Conservation (phyloP, 2,888 invertebrate genomes). For the Lissocephala sabroskyi region DNA sequence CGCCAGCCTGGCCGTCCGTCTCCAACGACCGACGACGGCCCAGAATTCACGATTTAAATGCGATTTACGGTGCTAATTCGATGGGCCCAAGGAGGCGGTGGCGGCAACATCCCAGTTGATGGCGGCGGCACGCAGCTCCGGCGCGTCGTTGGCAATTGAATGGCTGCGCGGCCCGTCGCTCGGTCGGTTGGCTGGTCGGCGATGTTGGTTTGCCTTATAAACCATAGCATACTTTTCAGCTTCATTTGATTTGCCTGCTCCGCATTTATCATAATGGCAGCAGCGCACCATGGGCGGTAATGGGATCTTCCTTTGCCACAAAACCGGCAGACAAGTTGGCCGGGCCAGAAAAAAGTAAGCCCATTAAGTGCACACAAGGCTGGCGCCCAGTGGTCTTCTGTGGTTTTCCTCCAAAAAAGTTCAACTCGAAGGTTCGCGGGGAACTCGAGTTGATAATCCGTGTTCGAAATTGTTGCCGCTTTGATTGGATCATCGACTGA, state of each 20-base stretch:
- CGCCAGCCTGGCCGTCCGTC: no score
- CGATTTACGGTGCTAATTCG: slow-evolving; percentile 64
- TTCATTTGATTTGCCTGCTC: slow-evolving; percentile 49
- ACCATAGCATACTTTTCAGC: slow-evolving; percentile 48
- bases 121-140: slow-evolving; percentile 1
- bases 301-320: slow-evolving; percentile 30
- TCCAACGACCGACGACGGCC: slow-evolving; percentile 1
- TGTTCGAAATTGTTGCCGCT: no score
- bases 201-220: slow-evolving; percentile 27
- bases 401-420: no score
- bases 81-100: slow-evolving; percentile 4
- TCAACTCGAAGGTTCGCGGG: no score
- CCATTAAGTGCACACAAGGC: no score
- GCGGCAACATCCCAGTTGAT: slow-evolving; percentile 4
- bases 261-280: slow-evolving; percentile 53
- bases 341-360: no score
- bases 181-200: background rate
- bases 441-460: no score
- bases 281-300: slow-evolving; percentile 32
- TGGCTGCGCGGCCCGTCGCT: slow-evolving; percentile 4
- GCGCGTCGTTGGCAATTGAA: slow-evolving; percentile 36
- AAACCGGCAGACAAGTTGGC: no score
- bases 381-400: no score
- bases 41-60: slow-evolving; percentile 61
- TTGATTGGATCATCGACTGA: no score